Evolutionary conservation across 2,797 vertebrate genomes (phyloP), one percentile per base, ranked within the genome.

Genomic region (Kryptolebias ocellatus): DNA sequence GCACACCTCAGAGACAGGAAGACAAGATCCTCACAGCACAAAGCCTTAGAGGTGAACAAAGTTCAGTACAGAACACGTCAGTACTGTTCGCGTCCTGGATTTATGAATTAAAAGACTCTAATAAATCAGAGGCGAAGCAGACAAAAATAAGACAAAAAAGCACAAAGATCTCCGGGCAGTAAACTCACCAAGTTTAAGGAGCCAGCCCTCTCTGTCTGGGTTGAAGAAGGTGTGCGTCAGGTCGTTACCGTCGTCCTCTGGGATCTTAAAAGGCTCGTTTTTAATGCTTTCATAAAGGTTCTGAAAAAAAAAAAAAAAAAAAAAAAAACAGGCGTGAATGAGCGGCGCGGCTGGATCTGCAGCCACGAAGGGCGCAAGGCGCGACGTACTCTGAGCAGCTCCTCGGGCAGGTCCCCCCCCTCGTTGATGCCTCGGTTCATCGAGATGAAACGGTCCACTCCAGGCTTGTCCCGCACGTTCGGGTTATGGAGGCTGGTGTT

Each of bases 371-470:
- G 7, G 31, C 0, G 4, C 10, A 14, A 28, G 31, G 17, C 0
- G 34, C 1, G 1, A 62, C 95, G 76, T 87, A 99, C 97, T 91
- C 96, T 92, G 37, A 98, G 96, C 79, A 99, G 95, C 10, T 98
- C 97, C 90, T 98, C 97, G 0, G 97, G 97, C 50, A 99, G 92
- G 90, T 99, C 97, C 0, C 97, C 97, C 0, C 97, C 97, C 0
- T 97, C 97, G 0, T 99, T 99, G 92, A 99, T 99, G 81, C 97
- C 97, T 0, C 97, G 93, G 87, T 99, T 99, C 97, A 99, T 99
- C 47, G 95, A 95, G 5, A 99, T 95, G 90, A 99, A 99, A 27
- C 96, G 92, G 79, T 99, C 97, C 24, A 96, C 88, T 0, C 95
- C 94, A 24, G 97, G 96, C 76, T 98, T 98, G 85, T 99, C 97